Conservation (phyloP, 2,888 invertebrate genomes). For the Lampropteryx suffumata region DNA sequence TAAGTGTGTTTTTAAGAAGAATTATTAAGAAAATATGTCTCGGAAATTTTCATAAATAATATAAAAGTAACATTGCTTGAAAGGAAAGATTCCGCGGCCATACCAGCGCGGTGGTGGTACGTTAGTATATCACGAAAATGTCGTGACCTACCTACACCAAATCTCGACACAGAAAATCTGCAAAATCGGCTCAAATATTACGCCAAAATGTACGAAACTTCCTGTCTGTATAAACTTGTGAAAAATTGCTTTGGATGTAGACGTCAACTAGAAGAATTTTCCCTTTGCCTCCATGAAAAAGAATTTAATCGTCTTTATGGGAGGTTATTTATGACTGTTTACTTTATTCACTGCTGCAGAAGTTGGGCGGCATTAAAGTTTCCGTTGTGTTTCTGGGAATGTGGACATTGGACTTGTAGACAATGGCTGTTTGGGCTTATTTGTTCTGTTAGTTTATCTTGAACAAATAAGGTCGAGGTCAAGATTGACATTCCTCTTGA, state of each 20-base stretch:
- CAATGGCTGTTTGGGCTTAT: slow-evolving; percentile 4
- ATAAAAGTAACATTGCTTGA: too few relatives aligned
- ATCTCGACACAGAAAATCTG: slow-evolving; percentile 6
- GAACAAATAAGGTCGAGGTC: slow-evolving; percentile 3
- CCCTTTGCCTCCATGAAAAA: slow-evolving; percentile 51
- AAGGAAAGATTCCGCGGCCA: too few relatives aligned
- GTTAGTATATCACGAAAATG: slow-evolving; percentile 1
- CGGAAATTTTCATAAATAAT: too few relatives aligned
- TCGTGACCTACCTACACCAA: slow-evolving; percentile 5
- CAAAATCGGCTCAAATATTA: slow-evolving; percentile 42
- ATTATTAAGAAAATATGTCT: too few relatives aligned
- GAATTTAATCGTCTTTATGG: slow-evolving; percentile 65
- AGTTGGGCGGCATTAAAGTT: slow-evolving; percentile 14
- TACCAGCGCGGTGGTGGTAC: too few relatives aligned
- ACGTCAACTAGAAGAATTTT: slow-evolving; percentile 60
- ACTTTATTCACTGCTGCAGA: slow-evolving; percentile 40
- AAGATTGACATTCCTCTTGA: not conserved
- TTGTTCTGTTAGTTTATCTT: slow-evolving; percentile 5
- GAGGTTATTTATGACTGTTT: slow-evolving; percentile 57
- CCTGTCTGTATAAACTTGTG: slow-evolving; percentile 49
- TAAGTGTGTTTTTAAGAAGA: too few relatives aligned
- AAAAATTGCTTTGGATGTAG: slow-evolving; percentile 61
- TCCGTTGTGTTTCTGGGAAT: slow-evolving; percentile 9
- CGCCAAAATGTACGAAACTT: slow-evolving; percentile 37
- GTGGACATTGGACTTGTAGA: slow-evolving; percentile 18